Evolutionary conservation across 2,888 invertebrate species (phyloP).

Genomic region (Nemapogon koenigi): DNA sequence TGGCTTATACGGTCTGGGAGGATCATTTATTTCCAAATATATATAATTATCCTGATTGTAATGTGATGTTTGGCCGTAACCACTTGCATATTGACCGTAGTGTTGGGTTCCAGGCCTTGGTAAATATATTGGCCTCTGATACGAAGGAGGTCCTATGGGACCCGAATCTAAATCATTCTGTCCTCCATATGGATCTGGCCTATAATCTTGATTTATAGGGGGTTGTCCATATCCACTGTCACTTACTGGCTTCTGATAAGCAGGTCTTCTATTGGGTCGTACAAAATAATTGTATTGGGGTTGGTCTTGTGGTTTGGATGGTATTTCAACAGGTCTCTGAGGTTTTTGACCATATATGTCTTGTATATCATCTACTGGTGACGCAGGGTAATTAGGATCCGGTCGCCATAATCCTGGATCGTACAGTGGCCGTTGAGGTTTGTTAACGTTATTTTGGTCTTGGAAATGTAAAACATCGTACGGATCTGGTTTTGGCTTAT

Average conservation of each 20-base stretch:
- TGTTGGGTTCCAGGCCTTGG: neutral
- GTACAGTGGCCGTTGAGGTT: constrained; percentile 19
- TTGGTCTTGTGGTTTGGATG: constrained; percentile 26
- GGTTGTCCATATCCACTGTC: constrained; percentile 22
- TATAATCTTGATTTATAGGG: constrained; percentile 18
- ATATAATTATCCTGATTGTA: constrained; percentile 37
- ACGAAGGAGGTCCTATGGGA: neutral
- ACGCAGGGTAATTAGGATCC: constrained; percentile 26
- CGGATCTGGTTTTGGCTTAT: constrained; percentile 25
- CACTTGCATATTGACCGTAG: constrained; percentile 40
- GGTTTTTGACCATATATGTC: constrained; percentile 24
- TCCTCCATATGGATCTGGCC: constrained; percentile 15
- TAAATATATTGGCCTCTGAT: neutral
- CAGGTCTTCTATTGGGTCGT: constrained; percentile 37
- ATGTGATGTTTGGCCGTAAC: constrained; percentile 30
- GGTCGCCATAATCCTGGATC: constrained; percentile 25
- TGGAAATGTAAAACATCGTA: constrained; percentile 40
- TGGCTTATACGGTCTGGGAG: constrained; percentile 36
- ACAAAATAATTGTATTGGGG: constrained; percentile 41
- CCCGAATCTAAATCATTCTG: constrained; percentile 9
- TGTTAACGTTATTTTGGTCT: constrained; percentile 17
- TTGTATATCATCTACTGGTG: constrained; percentile 23
- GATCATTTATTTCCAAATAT: constrained; percentile 44
- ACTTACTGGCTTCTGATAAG: constrained; percentile 17
- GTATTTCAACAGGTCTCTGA: constrained; percentile 22